Evolutionary conservation across 2,888 invertebrate species (phyloP).

Genomic region (Andricus quercusramuli): DNA sequence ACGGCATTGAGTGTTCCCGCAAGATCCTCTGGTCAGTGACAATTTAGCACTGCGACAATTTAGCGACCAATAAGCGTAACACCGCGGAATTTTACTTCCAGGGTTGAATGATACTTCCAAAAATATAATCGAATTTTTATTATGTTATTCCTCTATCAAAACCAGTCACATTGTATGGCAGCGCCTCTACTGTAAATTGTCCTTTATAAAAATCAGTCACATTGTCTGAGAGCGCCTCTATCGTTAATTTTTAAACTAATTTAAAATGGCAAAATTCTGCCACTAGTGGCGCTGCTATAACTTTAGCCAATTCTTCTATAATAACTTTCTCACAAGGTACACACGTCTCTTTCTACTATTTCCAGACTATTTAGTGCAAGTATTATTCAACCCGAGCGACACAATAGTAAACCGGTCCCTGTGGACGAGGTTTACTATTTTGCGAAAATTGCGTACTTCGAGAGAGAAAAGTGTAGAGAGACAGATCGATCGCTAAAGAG

Average conservation of each 20-base stretch:
- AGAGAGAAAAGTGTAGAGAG: slow-evolving; percentile 27
- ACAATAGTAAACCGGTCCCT: slow-evolving; percentile 6
- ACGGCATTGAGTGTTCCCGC: slow-evolving; percentile 77
- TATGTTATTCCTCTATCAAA: too few relatives aligned
- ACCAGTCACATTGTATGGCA: too few relatives aligned
- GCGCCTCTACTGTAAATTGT: too few relatives aligned
- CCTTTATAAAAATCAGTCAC: too few relatives aligned
- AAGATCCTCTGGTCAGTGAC: slow-evolving; percentile 73
- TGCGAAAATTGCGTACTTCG: neutral
- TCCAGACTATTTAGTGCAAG: neutral
- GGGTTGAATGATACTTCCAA: neutral
- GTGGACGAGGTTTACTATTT: neutral
- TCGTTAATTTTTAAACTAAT: too few relatives aligned
- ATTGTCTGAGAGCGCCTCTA: too few relatives aligned
- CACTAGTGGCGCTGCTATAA: too few relatives aligned
- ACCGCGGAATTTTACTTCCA: slow-evolving; percentile 23
- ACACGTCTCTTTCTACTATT: neutral
- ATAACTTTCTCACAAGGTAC: neutral
- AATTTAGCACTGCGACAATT: slow-evolving; percentile 51
- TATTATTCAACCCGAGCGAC: slow-evolving; percentile 9
- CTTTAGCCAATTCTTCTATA: neutral
- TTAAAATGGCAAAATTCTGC: too few relatives aligned
- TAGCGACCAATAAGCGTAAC: slow-evolving; percentile 50
- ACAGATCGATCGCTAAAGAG: slow-evolving; percentile 51
- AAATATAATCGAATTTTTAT: neutral